These are phyloP conservation scores for Stenodema calcarata DNA, from an alignment of 2,888 invertebrate genomes.

Conservation along the genomic window DNA sequence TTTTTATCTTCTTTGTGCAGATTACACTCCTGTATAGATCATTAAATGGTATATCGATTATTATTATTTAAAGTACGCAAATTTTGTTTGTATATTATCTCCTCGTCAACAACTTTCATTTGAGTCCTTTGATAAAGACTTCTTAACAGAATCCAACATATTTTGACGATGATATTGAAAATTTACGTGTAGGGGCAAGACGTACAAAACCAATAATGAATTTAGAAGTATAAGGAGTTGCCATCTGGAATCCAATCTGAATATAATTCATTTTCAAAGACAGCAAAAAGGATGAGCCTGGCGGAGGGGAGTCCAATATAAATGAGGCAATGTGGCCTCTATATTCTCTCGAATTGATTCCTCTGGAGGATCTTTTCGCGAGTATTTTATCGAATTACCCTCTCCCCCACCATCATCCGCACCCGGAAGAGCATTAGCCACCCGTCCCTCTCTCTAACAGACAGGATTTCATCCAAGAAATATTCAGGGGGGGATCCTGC, in stretches of 20 bases:
- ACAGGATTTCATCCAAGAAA: constrained; percentile 33
- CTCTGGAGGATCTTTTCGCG: neutral
- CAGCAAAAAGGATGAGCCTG: neutral
- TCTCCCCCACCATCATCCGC: neutral
- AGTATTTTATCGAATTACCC: constrained; percentile 41
- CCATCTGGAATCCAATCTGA: neutral
- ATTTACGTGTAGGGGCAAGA: no score
- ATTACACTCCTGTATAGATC: no score
- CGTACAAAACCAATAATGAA: no score
- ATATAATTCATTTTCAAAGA: neutral
- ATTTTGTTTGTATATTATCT: no score
- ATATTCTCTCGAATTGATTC: constrained; percentile 18
- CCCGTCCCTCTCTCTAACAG: neutral
- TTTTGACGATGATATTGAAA: no score
- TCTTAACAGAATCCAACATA: no score
- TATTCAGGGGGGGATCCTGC: constrained; percentile 27
- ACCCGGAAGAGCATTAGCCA: constrained; percentile 18
- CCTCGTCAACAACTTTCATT: no score
- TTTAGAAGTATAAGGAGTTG: neutral
- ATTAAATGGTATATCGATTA: no score
- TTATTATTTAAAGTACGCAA: no score
- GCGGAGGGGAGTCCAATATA: neutral
- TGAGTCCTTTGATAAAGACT: no score
- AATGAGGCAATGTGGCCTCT: neutral
- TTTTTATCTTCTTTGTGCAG: no score